phyloP scores from a whole-genome alignment of 2,888 invertebrate species.

The Apoda limacodes region DNA sequence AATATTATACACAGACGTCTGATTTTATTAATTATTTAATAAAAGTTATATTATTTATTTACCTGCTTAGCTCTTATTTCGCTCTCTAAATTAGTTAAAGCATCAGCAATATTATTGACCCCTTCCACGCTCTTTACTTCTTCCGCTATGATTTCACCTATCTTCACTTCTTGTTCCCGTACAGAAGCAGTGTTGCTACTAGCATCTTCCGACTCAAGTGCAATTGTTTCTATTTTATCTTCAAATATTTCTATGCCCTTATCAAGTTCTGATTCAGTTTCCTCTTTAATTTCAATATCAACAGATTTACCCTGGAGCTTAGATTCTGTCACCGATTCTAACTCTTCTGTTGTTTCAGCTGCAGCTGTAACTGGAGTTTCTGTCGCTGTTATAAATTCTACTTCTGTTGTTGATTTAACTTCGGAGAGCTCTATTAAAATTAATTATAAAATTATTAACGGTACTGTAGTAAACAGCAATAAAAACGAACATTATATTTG shows the following conservation, averaged over 20 bases:
- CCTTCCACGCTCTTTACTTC: constrained; percentile 20
- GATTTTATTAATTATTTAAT: too few species aligned
- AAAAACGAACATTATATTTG: too few species aligned
- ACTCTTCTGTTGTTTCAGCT: constrained; percentile 9
- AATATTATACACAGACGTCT: too few species aligned
- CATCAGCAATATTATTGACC: constrained; percentile 41
- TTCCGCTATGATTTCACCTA: constrained; percentile 13
- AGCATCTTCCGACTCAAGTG: constrained; percentile 17
- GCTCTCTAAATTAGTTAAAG: constrained; percentile 37
- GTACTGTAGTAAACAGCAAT: too few species aligned
- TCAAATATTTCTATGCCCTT: constrained; percentile 3
- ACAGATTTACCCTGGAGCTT: constrained; percentile 7
- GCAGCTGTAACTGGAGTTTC: constrained; percentile 15
- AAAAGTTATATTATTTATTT: constrained; percentile 1
- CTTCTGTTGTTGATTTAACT: too few species aligned
- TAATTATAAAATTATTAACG: too few species aligned
- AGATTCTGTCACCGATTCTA: constrained; percentile 16
- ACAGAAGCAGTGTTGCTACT: constrained; percentile 15
- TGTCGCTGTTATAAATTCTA: too few species aligned
- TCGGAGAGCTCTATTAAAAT: too few species aligned
- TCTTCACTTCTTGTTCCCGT: constrained; percentile 16
- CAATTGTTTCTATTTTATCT: constrained; percentile 10
- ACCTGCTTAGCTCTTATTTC: constrained; percentile 42
- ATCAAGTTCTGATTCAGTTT: neutral
- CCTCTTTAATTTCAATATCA: neutral